A percentile compares a stretch with the other conserved stretches of the same genome.
These are phyloP conservation scores for Holothuria leucospilota DNA, from an alignment of 53 echinoderm and acorn worm genomes.

Conservation along the genomic window DNA sequence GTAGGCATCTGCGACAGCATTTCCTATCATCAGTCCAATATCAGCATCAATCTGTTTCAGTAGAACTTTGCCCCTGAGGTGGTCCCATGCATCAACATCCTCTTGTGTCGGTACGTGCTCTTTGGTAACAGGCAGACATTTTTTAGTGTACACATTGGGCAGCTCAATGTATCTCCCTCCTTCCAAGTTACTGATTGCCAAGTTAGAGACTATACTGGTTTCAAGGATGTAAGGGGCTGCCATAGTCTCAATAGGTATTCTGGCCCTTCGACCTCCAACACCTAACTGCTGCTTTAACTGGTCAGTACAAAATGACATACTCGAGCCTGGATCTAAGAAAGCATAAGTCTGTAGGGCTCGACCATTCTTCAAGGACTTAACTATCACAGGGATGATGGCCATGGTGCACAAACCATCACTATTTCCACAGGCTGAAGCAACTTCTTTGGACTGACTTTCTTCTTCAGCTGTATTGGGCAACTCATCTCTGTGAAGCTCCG, in stretches of 20 bases:
- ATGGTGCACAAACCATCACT: slow-evolving; percentile 51
- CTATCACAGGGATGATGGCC: slow-evolving; percentile 56
- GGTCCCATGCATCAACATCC: slow-evolving; percentile 58
- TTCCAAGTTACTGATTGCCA: slow-evolving; percentile 48
- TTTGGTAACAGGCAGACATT: slow-evolving; percentile 46
- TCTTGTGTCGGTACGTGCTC: slow-evolving; percentile 56
- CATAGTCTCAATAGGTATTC: slow-evolving; percentile 58
- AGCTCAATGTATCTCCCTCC: slow-evolving; percentile 35
- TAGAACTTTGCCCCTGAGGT: slow-evolving; percentile 34
- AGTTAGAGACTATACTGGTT: slow-evolving; percentile 27
- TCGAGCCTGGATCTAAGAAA: slow-evolving; percentile 62
- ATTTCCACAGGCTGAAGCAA: slow-evolving; percentile 5
- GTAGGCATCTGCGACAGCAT: slow-evolving; percentile 59
- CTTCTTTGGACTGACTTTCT: neutral
- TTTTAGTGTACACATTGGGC: slow-evolving; percentile 49
- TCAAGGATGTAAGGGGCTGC: slow-evolving; percentile 30
- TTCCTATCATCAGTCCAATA: slow-evolving; percentile 65
- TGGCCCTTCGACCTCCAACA: slow-evolving; percentile 43
- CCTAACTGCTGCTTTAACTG: slow-evolving; percentile 41
- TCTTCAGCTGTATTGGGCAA: neutral
- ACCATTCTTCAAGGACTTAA: slow-evolving; percentile 39
- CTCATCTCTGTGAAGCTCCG: slow-evolving; percentile 54
- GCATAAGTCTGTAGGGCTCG: slow-evolving; percentile 55
- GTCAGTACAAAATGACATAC: slow-evolving; percentile 60
- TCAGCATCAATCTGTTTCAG: slow-evolving; percentile 53